phyloP scores from a whole-genome alignment of 2,797 vertebrate genomes.

The Darevskia mixta region DNA sequence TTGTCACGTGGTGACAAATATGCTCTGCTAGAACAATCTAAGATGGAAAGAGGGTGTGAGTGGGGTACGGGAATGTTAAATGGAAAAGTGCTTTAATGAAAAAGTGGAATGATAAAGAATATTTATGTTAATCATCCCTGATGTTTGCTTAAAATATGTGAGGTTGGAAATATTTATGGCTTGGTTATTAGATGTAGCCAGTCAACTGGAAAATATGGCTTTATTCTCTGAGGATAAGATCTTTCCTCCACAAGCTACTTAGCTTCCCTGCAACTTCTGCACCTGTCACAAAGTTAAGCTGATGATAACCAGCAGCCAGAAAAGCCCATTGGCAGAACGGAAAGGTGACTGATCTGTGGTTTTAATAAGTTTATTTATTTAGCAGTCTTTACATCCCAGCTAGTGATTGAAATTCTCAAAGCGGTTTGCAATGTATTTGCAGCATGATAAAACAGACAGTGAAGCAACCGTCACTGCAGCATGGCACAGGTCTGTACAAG shows the following conservation, averaged over 20 bases:
- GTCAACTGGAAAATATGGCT: background rate
- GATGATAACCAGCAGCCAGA: no score
- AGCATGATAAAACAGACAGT: no score
- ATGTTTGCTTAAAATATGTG: background rate
- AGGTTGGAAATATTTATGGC: background rate
- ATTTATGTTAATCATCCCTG: background rate
- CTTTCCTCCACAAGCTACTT: background rate
- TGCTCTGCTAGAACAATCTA: background rate
- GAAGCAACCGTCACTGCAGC: no score
- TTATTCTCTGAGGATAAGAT: background rate
- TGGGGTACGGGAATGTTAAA: background rate
- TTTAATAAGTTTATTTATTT: no score
- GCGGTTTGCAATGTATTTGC: no score
- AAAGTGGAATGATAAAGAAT: background rate
- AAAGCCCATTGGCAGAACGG: no score
- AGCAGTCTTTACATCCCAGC: no score
- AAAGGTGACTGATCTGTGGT: no score
- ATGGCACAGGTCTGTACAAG: no score
- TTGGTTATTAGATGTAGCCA: background rate
- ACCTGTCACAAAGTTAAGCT: no score
- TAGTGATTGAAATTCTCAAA: no score
- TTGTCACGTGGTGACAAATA: background rate
- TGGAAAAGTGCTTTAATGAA: background rate
- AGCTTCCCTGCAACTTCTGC: no score
- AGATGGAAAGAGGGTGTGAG: background rate